These are phyloP conservation scores for Pao palembangensis DNA, from an alignment of 2,113 vertebrate species.

Conservation along the genomic window DNA sequence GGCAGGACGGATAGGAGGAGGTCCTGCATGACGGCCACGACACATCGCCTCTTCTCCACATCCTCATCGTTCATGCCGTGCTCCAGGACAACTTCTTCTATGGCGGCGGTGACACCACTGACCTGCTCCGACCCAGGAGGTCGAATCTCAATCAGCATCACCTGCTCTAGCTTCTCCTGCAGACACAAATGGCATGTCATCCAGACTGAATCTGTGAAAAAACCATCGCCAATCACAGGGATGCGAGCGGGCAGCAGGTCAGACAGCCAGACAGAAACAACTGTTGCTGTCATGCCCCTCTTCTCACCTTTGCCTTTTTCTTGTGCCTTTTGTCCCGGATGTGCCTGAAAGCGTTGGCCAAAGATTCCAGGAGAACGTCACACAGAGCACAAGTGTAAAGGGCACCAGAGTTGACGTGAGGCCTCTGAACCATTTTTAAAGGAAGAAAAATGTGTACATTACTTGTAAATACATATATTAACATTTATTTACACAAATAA, in stretches of 20 bases:
- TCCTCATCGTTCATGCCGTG: slow-evolving; percentile 82
- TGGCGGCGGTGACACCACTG: slow-evolving; percentile 75
- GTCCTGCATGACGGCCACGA: slow-evolving; percentile 81
- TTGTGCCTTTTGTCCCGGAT: slow-evolving; percentile 90
- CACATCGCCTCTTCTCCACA: slow-evolving; percentile 74
- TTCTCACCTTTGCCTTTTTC: slow-evolving; percentile 81
- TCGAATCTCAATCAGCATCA: slow-evolving; percentile 80
- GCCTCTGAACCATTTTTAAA: slow-evolving; percentile 66
- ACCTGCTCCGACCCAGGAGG: slow-evolving; percentile 81
- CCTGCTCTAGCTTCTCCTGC: slow-evolving; percentile 86
- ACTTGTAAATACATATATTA: neutral
- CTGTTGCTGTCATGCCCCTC: rapidly evolving
- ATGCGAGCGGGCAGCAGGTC: too few relatives aligned
- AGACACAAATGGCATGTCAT: slow-evolving; percentile 7
- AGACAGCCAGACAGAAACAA: neutral
- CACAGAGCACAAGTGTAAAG: slow-evolving; percentile 84
- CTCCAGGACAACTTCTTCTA: slow-evolving; percentile 79
- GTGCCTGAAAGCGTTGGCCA: slow-evolving; percentile 84
- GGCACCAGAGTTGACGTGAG: slow-evolving; percentile 79
- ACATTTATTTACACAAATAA: neutral
- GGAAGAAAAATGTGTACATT: neutral
- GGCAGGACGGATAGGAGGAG: slow-evolving; percentile 80
- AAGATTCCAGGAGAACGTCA: slow-evolving; percentile 82
- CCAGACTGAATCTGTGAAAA: neutral
- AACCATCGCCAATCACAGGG: too few relatives aligned